phyloP scores from a whole-genome alignment of 2,113 vertebrate genomes.

The Istiophorus platypterus region DNA sequence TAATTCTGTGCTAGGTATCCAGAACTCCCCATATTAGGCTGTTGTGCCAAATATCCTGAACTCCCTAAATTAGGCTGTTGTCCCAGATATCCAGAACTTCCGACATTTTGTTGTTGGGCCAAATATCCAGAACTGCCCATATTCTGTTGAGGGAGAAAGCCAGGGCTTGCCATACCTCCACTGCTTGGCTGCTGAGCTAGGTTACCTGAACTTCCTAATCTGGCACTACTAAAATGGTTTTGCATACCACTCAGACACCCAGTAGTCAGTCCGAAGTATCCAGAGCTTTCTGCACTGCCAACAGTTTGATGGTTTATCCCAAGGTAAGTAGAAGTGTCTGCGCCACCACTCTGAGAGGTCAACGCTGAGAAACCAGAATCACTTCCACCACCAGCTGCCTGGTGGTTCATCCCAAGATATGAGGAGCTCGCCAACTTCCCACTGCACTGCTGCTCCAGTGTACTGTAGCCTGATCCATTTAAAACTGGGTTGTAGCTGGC shows the following conservation, averaged over 20 bases:
- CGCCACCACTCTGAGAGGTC: constrained; percentile 72
- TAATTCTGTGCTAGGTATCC: constrained; percentile 80
- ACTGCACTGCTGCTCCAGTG: constrained; percentile 72
- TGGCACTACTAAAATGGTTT: constrained; percentile 73
- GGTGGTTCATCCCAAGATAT: constrained; percentile 75
- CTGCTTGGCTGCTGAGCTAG: constrained; percentile 73
- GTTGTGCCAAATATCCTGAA: constrained; percentile 55
- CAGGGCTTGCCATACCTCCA: constrained; percentile 61
- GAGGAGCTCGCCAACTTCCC: constrained; percentile 55
- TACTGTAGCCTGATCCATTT: constrained; percentile 83
- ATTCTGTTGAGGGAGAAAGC: constrained; percentile 67
- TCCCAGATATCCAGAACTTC: constrained; percentile 67
- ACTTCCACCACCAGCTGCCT: constrained; percentile 65
- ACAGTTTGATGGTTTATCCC: constrained; percentile 79
- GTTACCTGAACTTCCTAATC: constrained; percentile 77
- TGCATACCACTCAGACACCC: constrained; percentile 67
- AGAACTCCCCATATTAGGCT: constrained; percentile 71
- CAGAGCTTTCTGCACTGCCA: constrained; percentile 79
- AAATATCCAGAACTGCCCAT: constrained; percentile 75
- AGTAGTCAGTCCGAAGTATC: constrained; percentile 77
- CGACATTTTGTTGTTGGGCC: constrained; percentile 61
- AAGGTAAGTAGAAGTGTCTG: constrained; percentile 77
- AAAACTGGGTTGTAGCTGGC: constrained; percentile 81
- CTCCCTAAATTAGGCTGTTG: constrained; percentile 57
- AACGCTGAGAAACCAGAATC: constrained; percentile 75